Conservation (phyloP, 2,113 vertebrate species). For the Melospiza melodia region DNA sequence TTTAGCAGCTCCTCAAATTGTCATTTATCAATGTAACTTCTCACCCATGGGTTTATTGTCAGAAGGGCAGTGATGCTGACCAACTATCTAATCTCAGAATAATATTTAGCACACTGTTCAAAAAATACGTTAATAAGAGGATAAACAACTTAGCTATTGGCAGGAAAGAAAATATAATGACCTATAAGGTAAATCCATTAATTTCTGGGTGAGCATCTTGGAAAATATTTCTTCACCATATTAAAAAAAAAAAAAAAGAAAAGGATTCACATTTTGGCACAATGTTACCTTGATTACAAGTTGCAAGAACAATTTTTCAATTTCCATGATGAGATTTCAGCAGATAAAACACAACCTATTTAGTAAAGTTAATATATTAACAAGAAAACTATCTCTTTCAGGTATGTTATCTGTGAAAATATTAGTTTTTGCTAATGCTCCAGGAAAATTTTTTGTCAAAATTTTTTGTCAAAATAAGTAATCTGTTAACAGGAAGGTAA, state of each 20-base stretch:
- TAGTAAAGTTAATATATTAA: background rate
- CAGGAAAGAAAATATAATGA: background rate
- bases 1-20: background rate
- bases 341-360: background rate
- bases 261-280: background rate
- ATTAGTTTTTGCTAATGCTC: background rate
- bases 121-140: background rate
- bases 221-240: background rate
- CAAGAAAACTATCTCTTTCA: background rate
- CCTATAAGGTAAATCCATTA: background rate
- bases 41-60: background rate
- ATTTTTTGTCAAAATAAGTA: background rate
- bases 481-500: background rate
- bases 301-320: background rate
- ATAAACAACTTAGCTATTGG: background rate
- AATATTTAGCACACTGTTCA: background rate
- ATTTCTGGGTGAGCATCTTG: background rate
- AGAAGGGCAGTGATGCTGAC: background rate
- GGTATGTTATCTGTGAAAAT: background rate
- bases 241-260: background rate
- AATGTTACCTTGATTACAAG: background rate
- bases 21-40: background rate
- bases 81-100: background rate
- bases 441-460: background rate
- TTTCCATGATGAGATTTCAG: background rate